Percentiles rank a stretch among this genome's conserved stretches.
These are phyloP conservation scores for Schizopygopsis malacanthus DNA, from an alignment of 2,797 vertebrate genomes.

Conservation along the genomic window DNA sequence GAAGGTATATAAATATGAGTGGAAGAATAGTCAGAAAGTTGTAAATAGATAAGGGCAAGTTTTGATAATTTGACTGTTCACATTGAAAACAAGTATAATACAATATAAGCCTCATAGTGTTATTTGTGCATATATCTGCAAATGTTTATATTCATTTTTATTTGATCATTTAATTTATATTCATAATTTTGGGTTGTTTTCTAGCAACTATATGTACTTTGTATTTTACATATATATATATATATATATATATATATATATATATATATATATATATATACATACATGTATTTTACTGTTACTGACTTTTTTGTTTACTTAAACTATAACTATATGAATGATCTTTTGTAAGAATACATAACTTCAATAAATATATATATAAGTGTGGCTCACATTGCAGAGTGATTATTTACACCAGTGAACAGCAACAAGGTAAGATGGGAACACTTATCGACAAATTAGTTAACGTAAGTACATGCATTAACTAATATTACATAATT, in stretches of 20 bases:
- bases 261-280: no score
- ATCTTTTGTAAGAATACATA: neutral
- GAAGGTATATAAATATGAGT: neutral
- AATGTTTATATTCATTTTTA: neutral
- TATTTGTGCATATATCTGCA: neutral
- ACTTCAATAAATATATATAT: neutral
- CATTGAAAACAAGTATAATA: neutral
- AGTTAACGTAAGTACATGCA: neutral
- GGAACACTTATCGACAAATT: neutral
- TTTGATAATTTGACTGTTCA: neutral
- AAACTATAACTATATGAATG: neutral
- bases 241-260: no score
- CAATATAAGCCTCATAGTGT: neutral
- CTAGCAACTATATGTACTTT: neutral
- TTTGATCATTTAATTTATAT: neutral
- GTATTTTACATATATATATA: neutral
- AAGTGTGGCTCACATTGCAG: neutral
- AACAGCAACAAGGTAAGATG: neutral
- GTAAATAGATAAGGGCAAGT: neutral
- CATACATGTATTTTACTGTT: neutral
- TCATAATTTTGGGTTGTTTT: neutral
- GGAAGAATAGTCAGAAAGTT: neutral
- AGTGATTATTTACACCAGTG: neutral
- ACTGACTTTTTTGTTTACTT: neutral
- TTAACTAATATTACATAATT: neutral